Evolutionary conservation across 2,888 invertebrate genomes (phyloP).

Genomic region (Ophion ventricosus): DNA sequence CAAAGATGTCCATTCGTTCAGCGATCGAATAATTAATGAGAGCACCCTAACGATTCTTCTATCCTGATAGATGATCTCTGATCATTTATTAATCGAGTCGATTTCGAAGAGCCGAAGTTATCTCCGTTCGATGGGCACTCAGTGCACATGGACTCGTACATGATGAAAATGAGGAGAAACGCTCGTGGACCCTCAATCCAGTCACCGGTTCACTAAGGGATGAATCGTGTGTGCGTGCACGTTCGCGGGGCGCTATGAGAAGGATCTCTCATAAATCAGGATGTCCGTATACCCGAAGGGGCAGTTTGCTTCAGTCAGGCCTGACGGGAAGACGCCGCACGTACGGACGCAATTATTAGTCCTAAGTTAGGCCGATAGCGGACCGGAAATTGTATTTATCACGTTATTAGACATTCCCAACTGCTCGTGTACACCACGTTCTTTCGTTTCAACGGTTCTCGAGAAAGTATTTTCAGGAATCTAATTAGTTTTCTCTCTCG

Average conservation of each 20-base stretch:
- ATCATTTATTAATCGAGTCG: slow-evolving; percentile 39
- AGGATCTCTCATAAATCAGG: slow-evolving; percentile 46
- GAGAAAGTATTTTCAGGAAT: not conserved
- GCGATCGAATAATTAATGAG: not conserved
- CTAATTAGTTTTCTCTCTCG: not conserved
- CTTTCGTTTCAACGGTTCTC: not conserved
- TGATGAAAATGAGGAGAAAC: slow-evolving; percentile 43
- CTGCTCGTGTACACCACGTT: not conserved
- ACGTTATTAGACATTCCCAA: not conserved
- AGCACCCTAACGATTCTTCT: not conserved
- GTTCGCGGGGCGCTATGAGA: slow-evolving; percentile 21
- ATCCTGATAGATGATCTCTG: slow-evolving; percentile 17
- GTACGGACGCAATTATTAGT: slow-evolving; percentile 15
- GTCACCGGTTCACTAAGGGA: slow-evolving; percentile 6
- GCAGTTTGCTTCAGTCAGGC: slow-evolving; percentile 6
- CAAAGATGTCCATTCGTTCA: not conserved
- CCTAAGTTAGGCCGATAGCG: not conserved
- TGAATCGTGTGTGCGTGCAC: slow-evolving; percentile 19
- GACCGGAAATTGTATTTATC: slow-evolving; percentile 13
- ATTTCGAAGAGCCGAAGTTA: slow-evolving; percentile 10
- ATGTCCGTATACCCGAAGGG: slow-evolving; percentile 13
- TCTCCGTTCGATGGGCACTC: not conserved
- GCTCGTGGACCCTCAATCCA: not conserved
- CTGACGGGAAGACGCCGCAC: not conserved
- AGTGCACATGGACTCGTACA: not conserved